These are phyloP conservation scores for Phyllotreta cruciferae DNA, from an alignment of 2,888 invertebrate genomes.

Conservation along the genomic window DNA sequence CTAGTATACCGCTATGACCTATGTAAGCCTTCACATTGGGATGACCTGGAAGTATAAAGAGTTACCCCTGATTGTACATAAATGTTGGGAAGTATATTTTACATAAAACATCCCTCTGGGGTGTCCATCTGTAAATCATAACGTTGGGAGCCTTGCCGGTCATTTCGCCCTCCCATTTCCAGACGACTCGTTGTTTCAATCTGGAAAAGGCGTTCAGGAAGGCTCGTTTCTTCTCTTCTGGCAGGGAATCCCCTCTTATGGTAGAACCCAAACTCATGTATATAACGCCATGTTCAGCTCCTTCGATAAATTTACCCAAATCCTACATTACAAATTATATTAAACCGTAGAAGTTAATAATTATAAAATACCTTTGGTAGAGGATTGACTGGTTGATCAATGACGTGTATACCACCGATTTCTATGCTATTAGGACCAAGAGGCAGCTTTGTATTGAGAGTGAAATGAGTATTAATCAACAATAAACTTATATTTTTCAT, in stretches of 20 bases:
- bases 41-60: conserved; percentile 63
- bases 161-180: conserved; percentile 79
- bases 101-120: conserved; percentile 83
- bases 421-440: conserved; percentile 62
- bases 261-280: conserved; percentile 82
- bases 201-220: conserved; percentile 69
- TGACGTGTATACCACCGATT: conserved; percentile 64
- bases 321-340: conserved; percentile 59
- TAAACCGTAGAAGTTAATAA: conserved; percentile 6
- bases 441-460: conserved; percentile 59
- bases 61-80: background rate
- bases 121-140: conserved; percentile 71
- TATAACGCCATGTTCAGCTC: conserved; percentile 71
- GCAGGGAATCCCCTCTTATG: conserved; percentile 70
- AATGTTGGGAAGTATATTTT: conserved; percentile 56
- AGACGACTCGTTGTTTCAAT: conserved; percentile 74
- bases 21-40: conserved; percentile 72
- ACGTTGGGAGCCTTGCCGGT: conserved; percentile 69
- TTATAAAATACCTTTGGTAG: conserved; percentile 41
- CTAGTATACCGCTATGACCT: conserved; percentile 72
- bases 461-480: conserved; percentile 61
- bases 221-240: conserved; percentile 64
- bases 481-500: conserved; percentile 60
- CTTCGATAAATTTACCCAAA: conserved; percentile 70
- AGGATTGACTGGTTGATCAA: conserved; percentile 43